phyloP scores from a whole-genome alignment of 2,888 invertebrate species.

The Nasonovia ribisnigri region DNA sequence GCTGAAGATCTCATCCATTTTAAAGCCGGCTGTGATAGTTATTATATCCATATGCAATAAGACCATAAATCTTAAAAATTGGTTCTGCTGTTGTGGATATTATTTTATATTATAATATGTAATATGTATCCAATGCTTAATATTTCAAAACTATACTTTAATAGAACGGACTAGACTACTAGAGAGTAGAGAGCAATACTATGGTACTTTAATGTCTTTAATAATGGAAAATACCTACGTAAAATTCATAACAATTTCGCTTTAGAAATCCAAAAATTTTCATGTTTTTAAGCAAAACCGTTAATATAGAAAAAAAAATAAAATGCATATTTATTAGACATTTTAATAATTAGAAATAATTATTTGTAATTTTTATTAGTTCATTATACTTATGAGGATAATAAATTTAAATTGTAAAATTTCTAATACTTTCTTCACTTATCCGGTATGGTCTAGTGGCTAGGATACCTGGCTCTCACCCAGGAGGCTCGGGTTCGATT shows the following conservation, averaged over 20 bases:
- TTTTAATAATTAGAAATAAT: background rate
- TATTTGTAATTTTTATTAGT: background rate
- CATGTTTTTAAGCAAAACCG: background rate
- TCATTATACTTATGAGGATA: background rate
- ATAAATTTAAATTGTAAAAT: background rate
- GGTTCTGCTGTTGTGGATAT: background rate
- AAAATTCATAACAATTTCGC: background rate
- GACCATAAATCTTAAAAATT: background rate
- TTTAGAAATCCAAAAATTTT: background rate
- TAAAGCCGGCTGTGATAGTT: too few relatives aligned
- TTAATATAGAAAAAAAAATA: background rate
- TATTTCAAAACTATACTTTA: too few relatives aligned
- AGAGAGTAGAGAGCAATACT: fast-evolving
- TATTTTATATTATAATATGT: too few relatives aligned
- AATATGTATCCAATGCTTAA: too few relatives aligned
- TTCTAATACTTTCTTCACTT: fast-evolving
- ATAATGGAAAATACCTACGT: background rate
- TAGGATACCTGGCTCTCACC: conserved; percentile 77
- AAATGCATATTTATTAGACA: background rate
- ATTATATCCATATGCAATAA: background rate
- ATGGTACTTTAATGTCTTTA: background rate
- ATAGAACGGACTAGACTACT: background rate
- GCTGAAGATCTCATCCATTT: too few relatives aligned
- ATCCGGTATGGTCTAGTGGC: conserved; percentile 73
- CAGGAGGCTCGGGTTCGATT: conserved; percentile 82